Evolutionary conservation across 2,113 vertebrate genomes (phyloP).

Genomic region (Condylura cristata): DNA sequence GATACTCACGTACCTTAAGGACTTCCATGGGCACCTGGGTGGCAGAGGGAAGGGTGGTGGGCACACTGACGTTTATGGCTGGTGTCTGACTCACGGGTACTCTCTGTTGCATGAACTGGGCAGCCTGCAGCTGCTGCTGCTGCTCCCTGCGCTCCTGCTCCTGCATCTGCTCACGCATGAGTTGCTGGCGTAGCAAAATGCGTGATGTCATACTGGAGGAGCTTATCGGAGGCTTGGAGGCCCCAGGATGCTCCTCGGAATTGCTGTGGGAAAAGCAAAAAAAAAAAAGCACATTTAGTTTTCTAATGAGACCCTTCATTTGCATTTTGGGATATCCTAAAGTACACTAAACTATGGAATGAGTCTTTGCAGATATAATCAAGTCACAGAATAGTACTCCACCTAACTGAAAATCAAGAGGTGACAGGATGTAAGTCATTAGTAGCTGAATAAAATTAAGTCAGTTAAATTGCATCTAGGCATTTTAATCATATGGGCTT

Average conservation of each 20-base stretch:
- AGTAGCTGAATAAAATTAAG: slow-evolving; percentile 76
- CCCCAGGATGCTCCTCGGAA: slow-evolving; percentile 90
- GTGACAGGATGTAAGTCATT: slow-evolving; percentile 70
- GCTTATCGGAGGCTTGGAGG: slow-evolving; percentile 90
- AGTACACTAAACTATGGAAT: not conserved
- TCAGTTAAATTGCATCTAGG: slow-evolving; percentile 73
- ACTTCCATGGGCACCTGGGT: slow-evolving; percentile 96
- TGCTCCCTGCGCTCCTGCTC: slow-evolving; percentile 93
- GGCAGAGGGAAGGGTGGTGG: slow-evolving; percentile 87
- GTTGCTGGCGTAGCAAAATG: slow-evolving; percentile 92
- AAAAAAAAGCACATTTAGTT: slow-evolving; percentile 76
- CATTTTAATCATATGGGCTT: slow-evolving; percentile 65
- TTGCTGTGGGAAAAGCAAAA: slow-evolving; percentile 87
- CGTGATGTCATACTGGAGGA: slow-evolving; percentile 93
- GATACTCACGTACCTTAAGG: slow-evolving; percentile 89
- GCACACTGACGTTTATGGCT: slow-evolving; percentile 90
- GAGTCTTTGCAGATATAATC: slow-evolving; percentile 52
- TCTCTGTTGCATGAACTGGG: slow-evolving; percentile 90
- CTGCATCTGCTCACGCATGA: slow-evolving; percentile 91
- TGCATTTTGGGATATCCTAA: slow-evolving; percentile 63
- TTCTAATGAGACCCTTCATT: slow-evolving; percentile 55
- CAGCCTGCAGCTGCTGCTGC: slow-evolving; percentile 90
- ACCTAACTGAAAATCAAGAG: not conserved
- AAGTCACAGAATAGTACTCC: not conserved
- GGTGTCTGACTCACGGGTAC: slow-evolving; percentile 91